Evolutionary conservation across 1,140 invertebrate genomes (phyloP), one percentile per base, ranked within the genome.

Genomic region (Hyphantria cunea): DNA sequence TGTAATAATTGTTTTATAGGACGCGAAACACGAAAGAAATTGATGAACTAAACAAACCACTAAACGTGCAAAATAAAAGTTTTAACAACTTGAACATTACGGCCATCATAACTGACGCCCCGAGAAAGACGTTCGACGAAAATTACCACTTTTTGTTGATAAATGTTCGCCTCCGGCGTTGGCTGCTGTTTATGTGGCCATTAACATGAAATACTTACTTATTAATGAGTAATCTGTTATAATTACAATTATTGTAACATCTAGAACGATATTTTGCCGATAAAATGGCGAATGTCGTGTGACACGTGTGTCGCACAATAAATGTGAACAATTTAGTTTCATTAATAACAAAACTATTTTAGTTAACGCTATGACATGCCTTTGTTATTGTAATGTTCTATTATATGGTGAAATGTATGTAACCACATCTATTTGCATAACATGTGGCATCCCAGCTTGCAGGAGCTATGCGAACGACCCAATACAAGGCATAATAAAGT

Each of bases 61-160:
- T 60, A 67, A 68, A 67, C 52, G 70, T 58, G 51, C 60, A 60
- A 66, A 64, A 42, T 68, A 63, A 72, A 75, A 73, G 66, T 74
- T 74, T 72, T 64, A 74, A 64, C 66, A 78, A 71, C 52, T 70
- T 44, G 39, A 53, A 60, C 66, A 73, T 76, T 63, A 74, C 62
- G 45, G 48, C 68, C 62, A 55, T 71, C 74, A 67, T 78, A 78
- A 80, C 72, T 66, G 68, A 72, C 64, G 65, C 47, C 53, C 55
- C 59, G 62, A 77, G 74, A 82, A 76, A 80, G 71, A 78, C 72
- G 74, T 78, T 73, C 72, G 70, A 70, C 70, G 71, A 80, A 59
- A 82, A 85, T 85, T 79, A 80, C 78, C 79, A 77, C 71, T 85
- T 89, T 87, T 88, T 83, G 84, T 69, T 86, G 81, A 89, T 83